Percentiles rank a stretch among this genome's conserved stretches.
phyloP scores from a whole-genome alignment of 1,140 invertebrate species.

The Epicauta chinensis region DNA sequence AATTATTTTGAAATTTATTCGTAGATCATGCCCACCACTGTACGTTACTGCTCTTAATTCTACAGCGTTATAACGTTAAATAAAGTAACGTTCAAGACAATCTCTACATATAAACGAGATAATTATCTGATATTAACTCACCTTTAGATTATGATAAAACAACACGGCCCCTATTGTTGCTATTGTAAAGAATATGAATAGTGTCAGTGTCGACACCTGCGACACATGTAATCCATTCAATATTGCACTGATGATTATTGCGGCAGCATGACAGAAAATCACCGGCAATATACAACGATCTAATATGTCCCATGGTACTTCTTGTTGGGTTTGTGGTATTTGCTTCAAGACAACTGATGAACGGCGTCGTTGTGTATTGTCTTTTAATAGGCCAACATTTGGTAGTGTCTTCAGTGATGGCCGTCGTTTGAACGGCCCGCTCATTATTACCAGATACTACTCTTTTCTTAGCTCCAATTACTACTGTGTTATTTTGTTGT shows the following conservation, averaged over 20 bases:
- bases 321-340: conserved; percentile 33
- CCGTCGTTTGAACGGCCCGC: conserved; percentile 39
- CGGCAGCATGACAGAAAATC: conserved; percentile 68
- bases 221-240: conserved; percentile 65
- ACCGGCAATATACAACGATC: conserved; percentile 70
- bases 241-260: conserved; percentile 62
- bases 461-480: too few relatives aligned
- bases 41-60: too few relatives aligned
- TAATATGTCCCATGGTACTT: conserved; percentile 70
- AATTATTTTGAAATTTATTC: too few relatives aligned
- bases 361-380: conserved; percentile 22
- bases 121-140: conserved; percentile 43
- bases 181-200: conserved; percentile 66
- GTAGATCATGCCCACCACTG: too few relatives aligned
- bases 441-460: conserved; percentile 26
- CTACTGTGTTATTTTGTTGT: too few relatives aligned
- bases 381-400: conserved; percentile 24
- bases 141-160: conserved; percentile 77
- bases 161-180: conserved; percentile 63
- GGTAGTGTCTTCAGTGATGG: conserved; percentile 35
- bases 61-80: too few relatives aligned
- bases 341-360: conserved; percentile 25
- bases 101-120: too few relatives aligned
- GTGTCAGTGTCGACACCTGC: conserved; percentile 63
- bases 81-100: too few relatives aligned